These are phyloP conservation scores for Microcaecilia unicolor DNA, from an alignment of 2,797 vertebrate genomes.

Conservation along the genomic window DNA sequence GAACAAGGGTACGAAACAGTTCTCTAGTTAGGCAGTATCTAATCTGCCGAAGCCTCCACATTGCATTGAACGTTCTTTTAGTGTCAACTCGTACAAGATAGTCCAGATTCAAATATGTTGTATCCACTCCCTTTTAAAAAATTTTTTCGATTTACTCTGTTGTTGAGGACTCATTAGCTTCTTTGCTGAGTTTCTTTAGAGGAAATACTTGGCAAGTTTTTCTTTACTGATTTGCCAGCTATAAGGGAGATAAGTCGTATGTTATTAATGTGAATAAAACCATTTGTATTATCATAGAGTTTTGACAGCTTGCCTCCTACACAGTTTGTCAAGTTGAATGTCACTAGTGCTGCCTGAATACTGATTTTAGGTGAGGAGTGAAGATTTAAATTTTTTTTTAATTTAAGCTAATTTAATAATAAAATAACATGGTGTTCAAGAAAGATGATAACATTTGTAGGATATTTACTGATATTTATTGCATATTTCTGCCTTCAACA, in stretches of 20 bases:
- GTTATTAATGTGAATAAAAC: constrained; percentile 32
- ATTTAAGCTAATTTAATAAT: constrained; percentile 25
- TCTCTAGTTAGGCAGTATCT: no score
- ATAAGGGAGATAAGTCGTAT: constrained; percentile 21
- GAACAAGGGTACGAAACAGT: no score
- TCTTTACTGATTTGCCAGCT: no score
- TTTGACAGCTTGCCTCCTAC: constrained; percentile 40
- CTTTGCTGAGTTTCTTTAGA: no score
- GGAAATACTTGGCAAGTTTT: no score
- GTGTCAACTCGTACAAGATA: no score
- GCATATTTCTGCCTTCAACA: neutral
- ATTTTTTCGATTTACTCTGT: no score
- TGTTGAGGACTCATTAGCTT: no score
- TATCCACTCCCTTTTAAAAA: no score
- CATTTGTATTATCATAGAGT: constrained; percentile 37
- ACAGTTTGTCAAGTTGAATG: constrained; percentile 33
- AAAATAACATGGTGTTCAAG: constrained; percentile 21
- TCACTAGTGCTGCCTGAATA: constrained; percentile 33
- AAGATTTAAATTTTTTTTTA: constrained; percentile 34
- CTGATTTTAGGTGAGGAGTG: constrained; percentile 27
- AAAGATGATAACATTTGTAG: constrained; percentile 6
- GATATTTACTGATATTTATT: neutral
- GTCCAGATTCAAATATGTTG: no score
- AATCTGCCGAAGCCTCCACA: no score
- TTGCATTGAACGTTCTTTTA: no score